Evolutionary conservation across 2,113 vertebrate species (phyloP).

Genomic region (Indicator indicator): DNA sequence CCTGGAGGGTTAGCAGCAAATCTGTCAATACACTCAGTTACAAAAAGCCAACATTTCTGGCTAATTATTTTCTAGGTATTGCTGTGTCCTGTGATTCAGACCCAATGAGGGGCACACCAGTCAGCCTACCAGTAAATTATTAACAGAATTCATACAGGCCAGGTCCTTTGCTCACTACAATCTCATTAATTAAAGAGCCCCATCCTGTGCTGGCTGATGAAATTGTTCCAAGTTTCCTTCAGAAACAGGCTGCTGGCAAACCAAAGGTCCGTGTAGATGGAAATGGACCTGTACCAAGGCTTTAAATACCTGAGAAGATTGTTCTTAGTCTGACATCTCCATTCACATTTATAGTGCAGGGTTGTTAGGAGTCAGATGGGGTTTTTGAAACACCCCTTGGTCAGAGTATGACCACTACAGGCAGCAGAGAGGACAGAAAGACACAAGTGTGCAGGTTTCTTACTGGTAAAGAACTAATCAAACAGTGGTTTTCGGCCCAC

Average conservation of each 20-base stretch:
- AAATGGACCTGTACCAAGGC: neutral
- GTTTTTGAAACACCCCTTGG: neutral
- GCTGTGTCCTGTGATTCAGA: neutral
- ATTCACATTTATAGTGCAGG: neutral
- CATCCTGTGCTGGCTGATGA: neutral
- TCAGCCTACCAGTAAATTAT: neutral
- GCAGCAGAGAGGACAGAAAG: neutral
- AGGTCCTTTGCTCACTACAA: neutral
- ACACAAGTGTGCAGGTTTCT: neutral
- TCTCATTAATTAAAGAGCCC: neutral
- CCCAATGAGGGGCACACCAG: neutral
- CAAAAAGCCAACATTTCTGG: neutral
- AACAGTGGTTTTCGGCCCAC: neutral
- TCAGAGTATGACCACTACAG: neutral
- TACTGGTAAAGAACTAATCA: neutral
- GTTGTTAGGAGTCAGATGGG: neutral
- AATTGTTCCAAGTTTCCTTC: neutral
- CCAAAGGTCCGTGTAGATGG: neutral
- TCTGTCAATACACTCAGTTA: neutral
- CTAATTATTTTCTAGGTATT: neutral
- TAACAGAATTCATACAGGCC: neutral
- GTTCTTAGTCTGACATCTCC: neutral
- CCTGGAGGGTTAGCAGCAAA: neutral
- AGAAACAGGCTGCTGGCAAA: neutral
- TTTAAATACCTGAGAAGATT: neutral